Percentiles rank a stretch among this genome's conserved stretches.
Conservation (phyloP, 2,113 vertebrate species). For the Triplophysa siluroides region DNA sequence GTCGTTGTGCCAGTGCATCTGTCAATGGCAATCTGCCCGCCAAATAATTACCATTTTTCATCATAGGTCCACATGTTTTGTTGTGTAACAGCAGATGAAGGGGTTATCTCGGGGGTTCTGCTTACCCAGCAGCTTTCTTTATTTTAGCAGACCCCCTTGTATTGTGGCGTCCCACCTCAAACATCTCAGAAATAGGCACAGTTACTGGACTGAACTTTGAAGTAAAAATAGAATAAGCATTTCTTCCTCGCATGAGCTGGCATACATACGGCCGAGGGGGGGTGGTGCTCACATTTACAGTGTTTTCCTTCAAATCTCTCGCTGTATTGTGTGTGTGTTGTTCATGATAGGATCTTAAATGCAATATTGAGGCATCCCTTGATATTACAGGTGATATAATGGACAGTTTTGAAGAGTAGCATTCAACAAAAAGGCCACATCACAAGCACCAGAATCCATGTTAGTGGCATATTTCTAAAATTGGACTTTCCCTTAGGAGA, state of each 20-base stretch:
- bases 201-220: constrained; percentile 7
- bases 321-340: constrained; percentile 19
- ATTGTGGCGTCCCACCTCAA: constrained; percentile 3
- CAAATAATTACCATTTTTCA: constrained; percentile 28
- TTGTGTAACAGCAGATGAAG: constrained; percentile 36
- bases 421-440: neutral
- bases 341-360: constrained; percentile 12
- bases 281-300: neutral
- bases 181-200: constrained; percentile 20
- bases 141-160: neutral
- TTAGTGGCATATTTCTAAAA: constrained; percentile 21
- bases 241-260: constrained; percentile 26
- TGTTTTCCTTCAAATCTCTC: constrained; percentile 15
- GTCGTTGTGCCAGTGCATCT: constrained; percentile 40
- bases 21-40: neutral
- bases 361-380: constrained; percentile 3
- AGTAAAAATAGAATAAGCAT: constrained; percentile 24
- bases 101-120: constrained; percentile 27
- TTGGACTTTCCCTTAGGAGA: constrained; percentile 16
- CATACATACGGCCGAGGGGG: neutral
- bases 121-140: constrained; percentile 9
- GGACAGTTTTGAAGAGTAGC: neutral
- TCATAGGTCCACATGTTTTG: constrained; percentile 29
- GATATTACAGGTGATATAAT: constrained; percentile 10
- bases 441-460: neutral